These are phyloP conservation scores for Ctenopoma kingsleyae DNA, from an alignment of 2,797 vertebrate genomes.

Conservation along the genomic window DNA sequence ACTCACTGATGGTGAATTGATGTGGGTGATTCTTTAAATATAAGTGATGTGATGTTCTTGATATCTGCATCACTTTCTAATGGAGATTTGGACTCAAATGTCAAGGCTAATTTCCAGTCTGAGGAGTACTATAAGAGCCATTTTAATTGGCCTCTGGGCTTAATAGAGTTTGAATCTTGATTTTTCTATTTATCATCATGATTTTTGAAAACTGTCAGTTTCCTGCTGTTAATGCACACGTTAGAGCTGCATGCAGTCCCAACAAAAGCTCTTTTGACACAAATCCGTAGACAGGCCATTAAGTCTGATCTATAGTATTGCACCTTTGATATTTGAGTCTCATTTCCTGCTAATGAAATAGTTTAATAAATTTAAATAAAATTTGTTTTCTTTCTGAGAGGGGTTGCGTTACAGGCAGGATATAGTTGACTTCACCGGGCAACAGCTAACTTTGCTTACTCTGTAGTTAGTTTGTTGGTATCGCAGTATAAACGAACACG, in stretches of 20 bases:
- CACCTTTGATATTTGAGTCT: conserved; percentile 37
- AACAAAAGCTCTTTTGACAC: neutral
- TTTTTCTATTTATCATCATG: conserved; percentile 15
- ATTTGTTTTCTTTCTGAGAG: neutral
- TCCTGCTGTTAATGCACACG: neutral
- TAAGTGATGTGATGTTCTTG: conserved; percentile 11
- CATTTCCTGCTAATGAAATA: conserved; percentile 3
- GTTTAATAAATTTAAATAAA: neutral
- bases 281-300: neutral
- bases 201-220: conserved; percentile 13
- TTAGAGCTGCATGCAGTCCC: neutral
- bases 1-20: conserved; percentile 42
- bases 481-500: too few relatives aligned
- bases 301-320: neutral
- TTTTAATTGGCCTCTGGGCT: neutral
- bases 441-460: neutral
- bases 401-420: neutral
- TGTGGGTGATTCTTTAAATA: conserved; percentile 38
- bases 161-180: neutral
- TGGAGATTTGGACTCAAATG: conserved; percentile 44
- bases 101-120: conserved; percentile 20
- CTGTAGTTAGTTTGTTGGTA: too few relatives aligned
- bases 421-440: neutral
- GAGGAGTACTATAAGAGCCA: conserved; percentile 2
- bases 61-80: conserved; percentile 14